phyloP scores from a whole-genome alignment of 2,797 vertebrate genomes.

The Diglossa cyanea region DNA sequence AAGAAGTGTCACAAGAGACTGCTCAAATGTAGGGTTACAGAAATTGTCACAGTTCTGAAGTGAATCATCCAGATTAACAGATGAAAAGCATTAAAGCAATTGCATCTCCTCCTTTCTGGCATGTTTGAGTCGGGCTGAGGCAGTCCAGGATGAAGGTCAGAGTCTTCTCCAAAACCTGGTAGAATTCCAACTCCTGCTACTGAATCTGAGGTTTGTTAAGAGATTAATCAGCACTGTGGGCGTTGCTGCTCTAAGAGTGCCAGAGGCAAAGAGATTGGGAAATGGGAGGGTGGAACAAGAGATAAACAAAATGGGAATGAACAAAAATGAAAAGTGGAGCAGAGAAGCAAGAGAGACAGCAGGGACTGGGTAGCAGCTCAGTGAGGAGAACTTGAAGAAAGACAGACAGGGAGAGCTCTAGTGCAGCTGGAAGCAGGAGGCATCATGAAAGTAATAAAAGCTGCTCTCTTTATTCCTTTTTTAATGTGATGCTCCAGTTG shows the following conservation, averaged over 20 bases:
- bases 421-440: not conserved
- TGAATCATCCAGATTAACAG: not conserved
- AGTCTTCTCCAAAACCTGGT: not conserved
- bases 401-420: not conserved
- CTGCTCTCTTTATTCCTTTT: not conserved
- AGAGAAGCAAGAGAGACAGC: not conserved
- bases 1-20: not conserved
- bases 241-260: not conserved
- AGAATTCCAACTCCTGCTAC: not conserved
- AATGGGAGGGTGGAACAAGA: not conserved
- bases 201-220: not conserved
- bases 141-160: conserved; percentile 13
- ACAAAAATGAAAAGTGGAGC: not conserved
- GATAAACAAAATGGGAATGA: not conserved
- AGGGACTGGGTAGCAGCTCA: not conserved
- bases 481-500: not conserved
- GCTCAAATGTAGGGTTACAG: not conserved
- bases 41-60: not conserved
- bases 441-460: not conserved
- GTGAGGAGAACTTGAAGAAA: not conserved
- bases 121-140: not conserved
- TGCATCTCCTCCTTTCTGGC: not conserved
- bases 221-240: conserved; percentile 10
- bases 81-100: not conserved
- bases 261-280: conserved; percentile 11